These are phyloP conservation scores for Homarus americanus DNA, from an alignment of 1,140 invertebrate genomes.

Conservation along the genomic window DNA sequence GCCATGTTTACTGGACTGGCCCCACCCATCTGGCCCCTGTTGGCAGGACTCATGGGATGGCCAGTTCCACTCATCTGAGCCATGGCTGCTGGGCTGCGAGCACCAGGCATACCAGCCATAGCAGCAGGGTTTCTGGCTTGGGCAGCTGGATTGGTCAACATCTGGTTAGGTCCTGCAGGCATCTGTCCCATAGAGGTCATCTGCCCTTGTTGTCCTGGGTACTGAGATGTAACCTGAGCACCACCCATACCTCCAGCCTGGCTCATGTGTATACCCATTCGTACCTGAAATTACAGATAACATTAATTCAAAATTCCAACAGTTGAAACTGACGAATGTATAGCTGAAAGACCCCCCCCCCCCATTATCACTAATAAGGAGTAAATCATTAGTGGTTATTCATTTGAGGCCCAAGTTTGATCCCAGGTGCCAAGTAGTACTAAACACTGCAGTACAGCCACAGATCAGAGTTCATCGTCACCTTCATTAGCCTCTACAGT, in stretches of 20 bases:
- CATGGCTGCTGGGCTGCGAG: slow-evolving; percentile 70
- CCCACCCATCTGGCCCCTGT: slow-evolving; percentile 72
- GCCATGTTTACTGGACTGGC: slow-evolving; percentile 73
- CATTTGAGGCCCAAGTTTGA: too few species aligned
- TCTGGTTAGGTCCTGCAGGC: slow-evolving; percentile 64
- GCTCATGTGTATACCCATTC: slow-evolving; percentile 74
- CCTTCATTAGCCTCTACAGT: too few species aligned
- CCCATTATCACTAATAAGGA: too few species aligned
- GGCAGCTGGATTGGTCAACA: slow-evolving; percentile 64
- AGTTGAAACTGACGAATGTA: neutral
- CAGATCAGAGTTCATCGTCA: too few species aligned
- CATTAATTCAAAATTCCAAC: neutral
- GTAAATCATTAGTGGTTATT: too few species aligned
- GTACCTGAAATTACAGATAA: slow-evolving; percentile 55
- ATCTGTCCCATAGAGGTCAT: slow-evolving; percentile 71
- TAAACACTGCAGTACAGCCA: too few species aligned
- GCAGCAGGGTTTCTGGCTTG: slow-evolving; percentile 67
- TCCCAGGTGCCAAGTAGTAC: too few species aligned
- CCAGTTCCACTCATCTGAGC: slow-evolving; percentile 71
- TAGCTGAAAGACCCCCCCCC: too few species aligned
- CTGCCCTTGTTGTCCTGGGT: slow-evolving; percentile 67
- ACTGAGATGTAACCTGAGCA: slow-evolving; percentile 72
- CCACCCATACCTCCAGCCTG: slow-evolving; percentile 73
- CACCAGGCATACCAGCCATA: slow-evolving; percentile 67
- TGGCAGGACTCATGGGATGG: slow-evolving; percentile 74